Evolutionary conservation across 1,140 invertebrate genomes (phyloP), one percentile per base, ranked within the genome.

Genomic region (Triops cancriformis): DNA sequence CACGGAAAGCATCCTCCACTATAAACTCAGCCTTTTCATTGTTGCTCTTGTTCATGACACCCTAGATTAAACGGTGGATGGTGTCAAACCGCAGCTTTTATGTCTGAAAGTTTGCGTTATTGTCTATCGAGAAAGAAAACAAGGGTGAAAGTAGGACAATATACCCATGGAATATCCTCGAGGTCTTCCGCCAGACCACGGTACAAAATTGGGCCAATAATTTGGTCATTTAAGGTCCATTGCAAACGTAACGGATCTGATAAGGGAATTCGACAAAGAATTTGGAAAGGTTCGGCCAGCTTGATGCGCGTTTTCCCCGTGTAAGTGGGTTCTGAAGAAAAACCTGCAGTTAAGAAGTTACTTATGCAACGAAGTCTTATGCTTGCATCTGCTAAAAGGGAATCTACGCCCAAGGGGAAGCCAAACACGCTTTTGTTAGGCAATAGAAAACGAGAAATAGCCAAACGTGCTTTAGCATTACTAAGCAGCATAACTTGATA

Each of bases 221-320:
- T 28, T 5, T 73, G 23, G 72, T 76, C 75, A 73, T 79, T 76
- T 41, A 41, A 77, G 26, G 78, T 76, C 78, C 78, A 79, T 43
- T 73, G 74, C 23, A 79, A 74, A 27, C 31, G 26, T 14, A 73
- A 73, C 2, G 74, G 74, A 23, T 79, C 74, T 18, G 76, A 41
- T 37, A 79, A 37, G 18, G 78, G 78, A 26, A 79, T 76, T 43
- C 75, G 45, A 73, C 78, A 79, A 18, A 79, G 31, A 41, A 79
- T 74, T 23, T 43, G 28, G 26, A 79, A 77, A 14, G 74, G 45
- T 23, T 72, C 75, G 26, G 64, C 75, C 26, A 73, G 26, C 9
- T 73, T 23, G 26, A 79, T 76, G 31, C 41, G 72, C 18, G 75
- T 76, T 74, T 79, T 75, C 18, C 78, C 78, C 51, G 77, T 72